phyloP scores from a whole-genome alignment of 64 coral and sea anemone genomes.

The Montipora foliosa region DNA sequence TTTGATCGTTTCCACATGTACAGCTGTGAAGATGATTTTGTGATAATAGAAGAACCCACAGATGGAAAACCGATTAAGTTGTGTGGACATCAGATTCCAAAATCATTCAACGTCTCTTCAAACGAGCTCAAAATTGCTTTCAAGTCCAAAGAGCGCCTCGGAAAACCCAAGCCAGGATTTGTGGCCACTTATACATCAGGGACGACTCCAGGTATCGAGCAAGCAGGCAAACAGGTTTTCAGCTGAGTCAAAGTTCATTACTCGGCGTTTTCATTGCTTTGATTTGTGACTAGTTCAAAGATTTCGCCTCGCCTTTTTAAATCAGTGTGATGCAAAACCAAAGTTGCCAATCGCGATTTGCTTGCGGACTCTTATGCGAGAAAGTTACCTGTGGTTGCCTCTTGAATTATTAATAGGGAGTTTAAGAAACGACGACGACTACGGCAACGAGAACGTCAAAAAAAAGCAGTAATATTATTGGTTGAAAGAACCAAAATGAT shows the following conservation, averaged over 20 bases:
- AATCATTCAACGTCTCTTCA: slow-evolving; percentile 75
- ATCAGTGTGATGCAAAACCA: too few species aligned
- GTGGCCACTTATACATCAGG: slow-evolving; percentile 96
- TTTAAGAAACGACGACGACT: too few species aligned
- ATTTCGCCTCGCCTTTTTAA: too few species aligned
- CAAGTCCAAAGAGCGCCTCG: slow-evolving; percentile 76
- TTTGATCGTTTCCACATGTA: neutral
- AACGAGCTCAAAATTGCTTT: slow-evolving; percentile 90
- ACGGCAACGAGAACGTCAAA: too few species aligned
- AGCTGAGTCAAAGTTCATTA: too few species aligned
- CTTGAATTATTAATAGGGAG: too few species aligned
- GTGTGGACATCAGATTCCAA: slow-evolving; percentile 84
- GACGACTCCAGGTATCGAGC: slow-evolving; percentile 80
- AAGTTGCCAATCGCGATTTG: too few species aligned
- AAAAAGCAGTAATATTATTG: too few species aligned
- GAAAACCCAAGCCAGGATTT: slow-evolving; percentile 88
- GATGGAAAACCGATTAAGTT: slow-evolving; percentile 69
- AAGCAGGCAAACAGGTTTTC: neutral
- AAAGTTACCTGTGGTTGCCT: too few species aligned
- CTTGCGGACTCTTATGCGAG: too few species aligned
- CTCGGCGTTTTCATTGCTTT: neutral
- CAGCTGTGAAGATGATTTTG: slow-evolving; percentile 92
- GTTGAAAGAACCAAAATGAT: too few species aligned
- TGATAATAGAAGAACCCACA: slow-evolving; percentile 72
- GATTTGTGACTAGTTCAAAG: too few species aligned